Base-by-base conservation (phyloP, 2,113 vertebrate genomes). In the Genyomyrus donnyi region DNA sequence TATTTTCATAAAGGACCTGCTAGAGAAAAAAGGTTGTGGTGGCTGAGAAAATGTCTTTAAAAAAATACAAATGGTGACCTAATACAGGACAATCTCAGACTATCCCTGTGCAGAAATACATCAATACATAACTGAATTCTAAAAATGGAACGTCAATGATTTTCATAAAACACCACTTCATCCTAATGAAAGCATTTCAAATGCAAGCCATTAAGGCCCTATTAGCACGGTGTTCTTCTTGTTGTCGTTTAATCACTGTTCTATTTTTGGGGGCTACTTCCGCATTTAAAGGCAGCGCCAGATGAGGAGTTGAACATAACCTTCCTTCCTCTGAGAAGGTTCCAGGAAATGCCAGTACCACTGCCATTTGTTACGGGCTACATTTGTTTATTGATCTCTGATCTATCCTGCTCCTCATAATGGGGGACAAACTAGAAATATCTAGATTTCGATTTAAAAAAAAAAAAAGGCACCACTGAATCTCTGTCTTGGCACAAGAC, bases 221-320 rank as follows among this genome's bases (percentile, higher is more conserved):
- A 90, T 92, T 91, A 90, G 80, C 90, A 85, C 91, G 90, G 90
- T n/a, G 91, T 91, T 92, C 66, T 89, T 35, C 88, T 90, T 27
- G 46, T 94, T 93, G 94, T 94, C 93, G 90, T 88, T 91, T 90
- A 92, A 94, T 93, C 89, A 90, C 90, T 92, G 0, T 42, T 93
- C 93, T 93, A 92, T 94, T 92, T 94, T 92, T 91, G 48, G 31
- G 56, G 7, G 92, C 88, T 19, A 56, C 91, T 94, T 94, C 92
- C 93, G 91, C 31, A 80, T 90, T 53, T 90, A 92, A 92, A 88
- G 52, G 91, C 90, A 87, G 66, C 87, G 80, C 83, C 74, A 90
- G 83, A 89, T 91, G 90, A 91, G 89, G 89, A 90, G 89, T 88
- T 83, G 53, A 90, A 92, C 46, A 53, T 56, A n/a, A 89, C 74